A percentile compares a stretch with the other conserved stretches of the same genome.
phyloP scores from a whole-genome alignment of 2,888 invertebrate species.

The Clanis bilineata region DNA sequence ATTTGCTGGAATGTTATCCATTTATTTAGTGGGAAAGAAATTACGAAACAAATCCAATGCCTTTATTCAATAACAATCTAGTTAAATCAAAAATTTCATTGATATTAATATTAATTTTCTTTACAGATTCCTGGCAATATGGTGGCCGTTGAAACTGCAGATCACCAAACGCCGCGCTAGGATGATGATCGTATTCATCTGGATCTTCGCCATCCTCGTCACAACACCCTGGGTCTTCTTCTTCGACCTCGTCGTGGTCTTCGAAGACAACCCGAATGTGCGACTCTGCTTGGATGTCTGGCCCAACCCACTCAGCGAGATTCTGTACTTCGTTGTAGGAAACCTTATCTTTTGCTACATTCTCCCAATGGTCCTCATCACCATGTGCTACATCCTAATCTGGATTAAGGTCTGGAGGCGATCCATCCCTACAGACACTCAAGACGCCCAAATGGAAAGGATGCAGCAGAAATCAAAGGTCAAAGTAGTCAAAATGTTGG shows the following conservation, averaged over 20 bases:
- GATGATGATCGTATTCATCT: constrained; percentile 93
- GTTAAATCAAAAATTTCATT: background rate
- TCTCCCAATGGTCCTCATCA: constrained; percentile 94
- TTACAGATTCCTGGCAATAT: constrained; percentile 95
- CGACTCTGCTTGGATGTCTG: constrained; percentile 91
- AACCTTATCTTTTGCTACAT: constrained; percentile 95
- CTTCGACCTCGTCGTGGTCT: constrained; percentile 90
- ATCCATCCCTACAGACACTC: constrained; percentile 94
- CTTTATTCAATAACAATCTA: too few species aligned
- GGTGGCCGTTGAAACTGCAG: constrained; percentile 96
- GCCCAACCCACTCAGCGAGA: constrained; percentile 91
- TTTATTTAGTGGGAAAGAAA: background rate
- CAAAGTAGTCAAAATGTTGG: constrained; percentile 96
- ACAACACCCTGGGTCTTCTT: constrained; percentile 96
- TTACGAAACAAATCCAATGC: background rate
- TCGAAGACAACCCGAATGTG: constrained; percentile 88
- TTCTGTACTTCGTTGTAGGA: constrained; percentile 93
- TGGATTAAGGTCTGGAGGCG: constrained; percentile 95
- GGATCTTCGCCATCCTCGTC: constrained; percentile 92
- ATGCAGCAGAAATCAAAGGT: constrained; percentile 97
- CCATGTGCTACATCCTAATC: constrained; percentile 95
- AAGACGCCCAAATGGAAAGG: constrained; percentile 94
- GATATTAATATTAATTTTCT: background rate
- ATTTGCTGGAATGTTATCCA: background rate
- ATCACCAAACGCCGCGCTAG: constrained; percentile 94